Conservation (phyloP, 2,113 vertebrate species). For the Mellivora capensis region DNA sequence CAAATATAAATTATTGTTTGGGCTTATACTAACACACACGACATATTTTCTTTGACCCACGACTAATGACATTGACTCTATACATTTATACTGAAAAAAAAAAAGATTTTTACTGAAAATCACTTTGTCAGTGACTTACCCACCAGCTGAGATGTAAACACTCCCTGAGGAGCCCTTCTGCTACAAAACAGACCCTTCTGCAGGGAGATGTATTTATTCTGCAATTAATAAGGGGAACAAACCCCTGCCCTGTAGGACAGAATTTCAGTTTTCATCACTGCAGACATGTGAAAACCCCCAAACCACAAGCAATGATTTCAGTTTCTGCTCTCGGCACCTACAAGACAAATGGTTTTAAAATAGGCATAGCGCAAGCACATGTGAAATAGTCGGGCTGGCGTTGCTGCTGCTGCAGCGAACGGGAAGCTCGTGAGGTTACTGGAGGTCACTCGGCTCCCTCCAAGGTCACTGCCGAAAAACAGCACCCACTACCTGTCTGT, state of each 20-base stretch:
- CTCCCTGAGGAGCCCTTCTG: not conserved
- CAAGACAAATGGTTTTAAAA: not conserved
- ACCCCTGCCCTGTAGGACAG: not conserved
- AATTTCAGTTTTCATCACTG: not conserved
- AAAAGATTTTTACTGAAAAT: not conserved
- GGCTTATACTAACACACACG: not conserved
- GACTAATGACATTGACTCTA: not conserved
- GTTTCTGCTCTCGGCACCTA: not conserved
- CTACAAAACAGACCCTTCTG: not conserved
- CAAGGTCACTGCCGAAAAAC: not conserved
- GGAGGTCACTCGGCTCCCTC: not conserved
- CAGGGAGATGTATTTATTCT: not conserved
- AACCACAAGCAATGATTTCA: not conserved
- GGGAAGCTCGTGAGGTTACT: slow-evolving; percentile 36
- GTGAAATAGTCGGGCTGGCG: not conserved
- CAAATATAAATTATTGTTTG: not conserved
- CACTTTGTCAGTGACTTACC: not conserved
- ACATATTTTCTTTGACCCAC: not conserved
- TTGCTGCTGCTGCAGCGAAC: not conserved
- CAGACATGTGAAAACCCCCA: not conserved
- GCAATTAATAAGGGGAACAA: not conserved
- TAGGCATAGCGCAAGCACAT: not conserved
- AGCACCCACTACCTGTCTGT: not conserved
- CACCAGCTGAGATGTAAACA: not conserved
- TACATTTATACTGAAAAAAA: not conserved